Base-by-base conservation (phyloP, 2,888 invertebrate genomes). In the Mechanitis mazaeus region DNA sequence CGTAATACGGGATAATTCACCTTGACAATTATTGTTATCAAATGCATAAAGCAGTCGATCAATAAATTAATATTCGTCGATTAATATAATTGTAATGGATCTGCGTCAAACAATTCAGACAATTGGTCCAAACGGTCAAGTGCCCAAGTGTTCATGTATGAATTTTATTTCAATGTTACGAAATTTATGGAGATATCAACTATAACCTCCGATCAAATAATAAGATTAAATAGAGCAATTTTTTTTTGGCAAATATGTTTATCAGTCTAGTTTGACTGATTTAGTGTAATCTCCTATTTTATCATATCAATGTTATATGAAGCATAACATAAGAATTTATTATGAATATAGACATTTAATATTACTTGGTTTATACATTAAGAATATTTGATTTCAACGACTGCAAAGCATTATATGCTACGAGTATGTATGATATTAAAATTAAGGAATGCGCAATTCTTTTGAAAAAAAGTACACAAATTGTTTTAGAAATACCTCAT, bases 401-500 rank as follows among this genome's bases (percentile, higher is more conserved):
- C 20, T 20, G 20, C 20, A 20, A 20, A 20, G 20, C 20, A 20
- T 20, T 20, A 20, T 20, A 20, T 20, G 20, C 20, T 20, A 11
- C 5, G 11, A 45, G 3, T n/a, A 45, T 45, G 12, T n/a, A n/a
- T 3, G 3, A 11, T 2, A 11, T 4, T 45, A 45, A 45, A 11
- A 45, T 3, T 3, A 9, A 9, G 9, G 11, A 9, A 7, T n/a
- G 3, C n/a, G 9, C 3, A 1, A 9, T 9, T n/a, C 0, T 45
- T 1, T 47, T 20, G 4, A 50, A 31, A 31, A 31, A 50, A 31
- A 7, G 7, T 31, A 6, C 7, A 6, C 2, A 50, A 31, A 9
- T 50, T 7, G 31, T 50, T 7, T 50, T 50, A 31, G 11, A 50
- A 60, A 54, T 68, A 88, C 89, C 72, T 79, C 81, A 72, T 96